A percentile compares a stretch with the other conserved stretches of the same genome.
Evolutionary conservation across 2,888 invertebrate genomes (phyloP).

Genomic region (Pterostichus niger): DNA sequence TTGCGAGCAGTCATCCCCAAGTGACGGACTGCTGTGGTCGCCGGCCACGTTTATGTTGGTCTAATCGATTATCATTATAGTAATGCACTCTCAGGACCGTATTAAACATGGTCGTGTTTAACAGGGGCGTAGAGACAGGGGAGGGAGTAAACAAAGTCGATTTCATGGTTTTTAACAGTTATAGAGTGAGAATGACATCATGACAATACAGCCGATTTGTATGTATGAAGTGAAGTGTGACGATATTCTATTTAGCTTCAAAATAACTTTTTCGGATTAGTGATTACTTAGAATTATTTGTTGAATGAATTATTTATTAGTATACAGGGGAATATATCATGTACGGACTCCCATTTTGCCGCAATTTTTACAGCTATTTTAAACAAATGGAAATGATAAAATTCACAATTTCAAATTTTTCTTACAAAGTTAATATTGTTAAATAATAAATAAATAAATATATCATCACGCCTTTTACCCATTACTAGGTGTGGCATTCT

Average conservation of each 20-base stretch:
- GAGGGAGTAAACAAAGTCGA: constrained; percentile 4
- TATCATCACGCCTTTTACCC: too few species aligned
- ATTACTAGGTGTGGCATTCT: too few species aligned
- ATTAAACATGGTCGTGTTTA: constrained; percentile 57
- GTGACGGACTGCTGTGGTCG: constrained; percentile 53
- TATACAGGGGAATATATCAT: too few species aligned
- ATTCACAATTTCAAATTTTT: too few species aligned
- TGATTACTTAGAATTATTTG: too few species aligned
- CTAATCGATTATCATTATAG: constrained; percentile 66
- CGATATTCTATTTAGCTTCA: neutral
- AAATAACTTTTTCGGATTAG: too few species aligned
- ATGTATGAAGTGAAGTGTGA: neutral
- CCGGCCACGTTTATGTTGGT: constrained; percentile 57
- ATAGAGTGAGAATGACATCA: constrained; percentile 3
- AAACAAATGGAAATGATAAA: too few species aligned
- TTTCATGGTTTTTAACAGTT: neutral
- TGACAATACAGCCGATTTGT: neutral
- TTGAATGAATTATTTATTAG: too few species aligned
- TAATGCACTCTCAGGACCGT: constrained; percentile 62
- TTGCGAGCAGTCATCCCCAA: constrained; percentile 29
- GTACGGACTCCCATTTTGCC: too few species aligned
- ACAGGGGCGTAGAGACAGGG: constrained; percentile 36
- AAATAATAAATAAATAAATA: too few species aligned
- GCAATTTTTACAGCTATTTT: too few species aligned
- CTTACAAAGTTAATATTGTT: too few species aligned